Evolutionary conservation across 2,113 vertebrate species (phyloP), one percentile per base, ranked within the genome.

Genomic region (Oncorhynchus kisutch): DNA sequence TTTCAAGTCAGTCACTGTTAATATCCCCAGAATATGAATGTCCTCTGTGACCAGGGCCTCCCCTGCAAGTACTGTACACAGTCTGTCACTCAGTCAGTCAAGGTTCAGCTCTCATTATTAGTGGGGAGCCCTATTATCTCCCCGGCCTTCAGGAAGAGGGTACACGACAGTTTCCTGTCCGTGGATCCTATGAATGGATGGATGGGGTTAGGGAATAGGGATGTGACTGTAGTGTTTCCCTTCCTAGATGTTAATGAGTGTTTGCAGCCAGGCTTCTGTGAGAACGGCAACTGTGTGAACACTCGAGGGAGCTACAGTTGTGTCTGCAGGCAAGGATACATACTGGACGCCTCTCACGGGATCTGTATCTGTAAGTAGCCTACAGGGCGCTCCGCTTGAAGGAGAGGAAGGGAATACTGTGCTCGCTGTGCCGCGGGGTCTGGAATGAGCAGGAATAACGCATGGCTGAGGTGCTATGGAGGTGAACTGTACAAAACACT

Each of bases 351-450:
- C 0, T 95, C 96, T 1, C 94, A 96, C 60, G 96, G 96, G 87
- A 94, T 96, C 84, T 99, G 97, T 83, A 94, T 99, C 88, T 99
- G 97, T 99, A 88, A 98, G 97, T 96, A 88, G 1, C 68, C 81
- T 67, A 29, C 70, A 14, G 59, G 59, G n/a, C 4, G 29, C 11
- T 25, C 66, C 34, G 66, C 31, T 68, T 27, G 6, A 25, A 27
- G 62, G 65, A 45, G 31, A 29, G 64, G 25, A 57, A 8, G 1
- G 71, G 27, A 72, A 39, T n/a, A 57, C 74, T 14, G 62, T 9
- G 31, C 45, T 45, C 34, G 45, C 48, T 31, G 3, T 9, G 48
- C 77, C n/a, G 60, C 39, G 18, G 20, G 78, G 76, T 70, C 12
- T 76, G 75, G 78, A 27, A 74, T 80, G 76, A 74, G 59, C 27